phyloP scores from a whole-genome alignment of 2,113 vertebrate species.

The Collichthys lucidus region DNA sequence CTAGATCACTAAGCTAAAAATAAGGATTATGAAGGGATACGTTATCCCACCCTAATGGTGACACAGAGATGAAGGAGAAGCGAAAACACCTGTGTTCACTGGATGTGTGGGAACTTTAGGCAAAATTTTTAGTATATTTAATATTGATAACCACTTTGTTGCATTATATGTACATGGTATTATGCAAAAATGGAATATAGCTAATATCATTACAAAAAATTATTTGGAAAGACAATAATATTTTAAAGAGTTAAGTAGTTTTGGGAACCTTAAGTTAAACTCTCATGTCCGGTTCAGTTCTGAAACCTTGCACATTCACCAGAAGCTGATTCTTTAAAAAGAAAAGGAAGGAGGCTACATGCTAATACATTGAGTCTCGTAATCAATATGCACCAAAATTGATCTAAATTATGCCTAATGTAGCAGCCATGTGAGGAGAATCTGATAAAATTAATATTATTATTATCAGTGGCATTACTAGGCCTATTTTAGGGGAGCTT shows the following conservation, averaged over 20 bases:
- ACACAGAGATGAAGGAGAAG: background rate
- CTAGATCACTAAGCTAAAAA: background rate
- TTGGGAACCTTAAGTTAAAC: too few species aligned
- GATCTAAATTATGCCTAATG: background rate
- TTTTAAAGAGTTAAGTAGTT: too few species aligned
- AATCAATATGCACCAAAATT: background rate
- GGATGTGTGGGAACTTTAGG: background rate
- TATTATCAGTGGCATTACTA: too few species aligned
- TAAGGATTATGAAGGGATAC: background rate
- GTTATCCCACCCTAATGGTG: background rate
- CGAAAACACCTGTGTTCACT: background rate
- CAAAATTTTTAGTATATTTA: background rate
- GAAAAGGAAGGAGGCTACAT: background rate
- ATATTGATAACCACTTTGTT: background rate
- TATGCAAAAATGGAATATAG: background rate
- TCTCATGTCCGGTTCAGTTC: too few species aligned
- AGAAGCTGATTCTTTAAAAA: background rate
- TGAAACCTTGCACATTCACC: background rate
- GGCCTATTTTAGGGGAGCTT: too few species aligned
- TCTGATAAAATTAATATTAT: too few species aligned
- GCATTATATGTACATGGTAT: background rate
- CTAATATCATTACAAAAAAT: too few species aligned
- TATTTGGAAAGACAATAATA: too few species aligned
- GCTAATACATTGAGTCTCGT: background rate
- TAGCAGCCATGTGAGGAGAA: background rate